Percentiles rank a stretch among this genome's conserved stretches.
These are phyloP conservation scores for Eudasyphora cyanicolor DNA, from an alignment of 2,888 invertebrate species.

Conservation along the genomic window DNA sequence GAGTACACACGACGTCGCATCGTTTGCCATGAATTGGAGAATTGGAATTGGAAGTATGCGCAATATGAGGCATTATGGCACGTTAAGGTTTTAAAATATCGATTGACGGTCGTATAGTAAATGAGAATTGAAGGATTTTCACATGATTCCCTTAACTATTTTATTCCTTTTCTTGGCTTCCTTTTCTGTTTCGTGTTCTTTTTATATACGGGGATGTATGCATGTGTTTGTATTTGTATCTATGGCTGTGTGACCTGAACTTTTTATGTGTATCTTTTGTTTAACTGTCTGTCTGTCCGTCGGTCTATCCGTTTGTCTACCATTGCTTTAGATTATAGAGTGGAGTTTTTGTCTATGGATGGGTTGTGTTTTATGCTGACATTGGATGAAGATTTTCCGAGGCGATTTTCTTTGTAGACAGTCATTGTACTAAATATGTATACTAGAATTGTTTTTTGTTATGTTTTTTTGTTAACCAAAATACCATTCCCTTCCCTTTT, in stretches of 20 bases:
- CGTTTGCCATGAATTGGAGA: conserved; percentile 55
- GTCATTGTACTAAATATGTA: conserved; percentile 47
- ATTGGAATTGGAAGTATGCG: conserved; percentile 65
- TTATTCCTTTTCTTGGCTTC: conserved; percentile 24
- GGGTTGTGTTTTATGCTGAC: conserved; percentile 27
- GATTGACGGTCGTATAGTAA: conserved; percentile 63
- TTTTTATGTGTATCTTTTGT: conserved; percentile 45
- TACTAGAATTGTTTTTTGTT: conserved; percentile 34
- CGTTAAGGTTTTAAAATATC: conserved; percentile 67
- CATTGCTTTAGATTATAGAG: conserved; percentile 37
- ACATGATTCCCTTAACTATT: conserved; percentile 61
- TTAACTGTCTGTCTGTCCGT: conserved; percentile 28
- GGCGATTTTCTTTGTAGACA: conserved; percentile 46
- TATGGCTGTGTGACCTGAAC: background rate
- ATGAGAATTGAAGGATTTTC: conserved; percentile 58
- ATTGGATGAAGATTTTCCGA: conserved; percentile 32
- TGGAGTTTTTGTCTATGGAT: conserved; percentile 43
- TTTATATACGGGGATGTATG: background rate
- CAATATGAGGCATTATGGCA: conserved; percentile 63
- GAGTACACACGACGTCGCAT: conserved; percentile 52
- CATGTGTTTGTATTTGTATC: conserved; percentile 16
- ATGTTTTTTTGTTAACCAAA: background rate
- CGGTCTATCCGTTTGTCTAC: conserved; percentile 48
- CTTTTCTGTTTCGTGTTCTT: background rate
- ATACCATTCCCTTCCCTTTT: too few relatives aligned